phyloP scores from a whole-genome alignment of 2,888 invertebrate genomes.

The Tanytarsus gracilentus region DNA sequence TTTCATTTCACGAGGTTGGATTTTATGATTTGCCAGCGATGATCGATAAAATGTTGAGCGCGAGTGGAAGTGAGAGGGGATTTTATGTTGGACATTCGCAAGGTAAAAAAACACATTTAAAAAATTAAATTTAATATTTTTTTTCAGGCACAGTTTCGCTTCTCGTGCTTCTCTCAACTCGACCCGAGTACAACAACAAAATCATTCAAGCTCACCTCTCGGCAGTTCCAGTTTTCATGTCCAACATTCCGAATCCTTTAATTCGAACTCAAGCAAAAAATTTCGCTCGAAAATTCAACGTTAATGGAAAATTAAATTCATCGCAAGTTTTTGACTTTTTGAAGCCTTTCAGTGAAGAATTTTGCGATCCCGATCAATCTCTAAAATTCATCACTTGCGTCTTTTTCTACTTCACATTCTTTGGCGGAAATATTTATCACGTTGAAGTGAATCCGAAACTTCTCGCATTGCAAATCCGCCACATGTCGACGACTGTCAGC shows the following conservation, averaged over 20 bases:
- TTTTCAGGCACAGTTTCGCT: constrained; percentile 61
- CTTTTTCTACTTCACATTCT: too few species aligned
- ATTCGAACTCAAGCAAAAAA: too few species aligned
- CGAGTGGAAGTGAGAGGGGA: constrained; percentile 49
- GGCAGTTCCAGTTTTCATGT: not conserved
- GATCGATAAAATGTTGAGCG: constrained; percentile 57
- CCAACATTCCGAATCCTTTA: not conserved
- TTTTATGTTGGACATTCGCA: constrained; percentile 68
- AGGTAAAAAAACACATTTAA: constrained; percentile 61
- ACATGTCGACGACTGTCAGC: not conserved
- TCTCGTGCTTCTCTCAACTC: constrained; percentile 54
- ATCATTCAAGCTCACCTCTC: constrained; percentile 4
- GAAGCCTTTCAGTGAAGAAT: too few species aligned
- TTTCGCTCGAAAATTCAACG: too few species aligned
- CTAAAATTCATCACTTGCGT: too few species aligned
- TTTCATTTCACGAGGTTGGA: constrained; percentile 82
- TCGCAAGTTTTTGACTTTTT: too few species aligned
- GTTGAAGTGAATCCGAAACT: too few species aligned
- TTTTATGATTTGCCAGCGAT: constrained; percentile 70
- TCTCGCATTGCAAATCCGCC: not conserved
- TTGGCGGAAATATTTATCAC: too few species aligned
- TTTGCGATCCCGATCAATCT: too few species aligned
- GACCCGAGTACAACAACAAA: constrained; percentile 49
- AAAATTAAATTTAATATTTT: too few species aligned
- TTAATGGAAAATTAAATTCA: too few species aligned